phyloP scores from a whole-genome alignment of 2,113 vertebrate genomes.

The Paradoxurus hermaphroditus region DNA sequence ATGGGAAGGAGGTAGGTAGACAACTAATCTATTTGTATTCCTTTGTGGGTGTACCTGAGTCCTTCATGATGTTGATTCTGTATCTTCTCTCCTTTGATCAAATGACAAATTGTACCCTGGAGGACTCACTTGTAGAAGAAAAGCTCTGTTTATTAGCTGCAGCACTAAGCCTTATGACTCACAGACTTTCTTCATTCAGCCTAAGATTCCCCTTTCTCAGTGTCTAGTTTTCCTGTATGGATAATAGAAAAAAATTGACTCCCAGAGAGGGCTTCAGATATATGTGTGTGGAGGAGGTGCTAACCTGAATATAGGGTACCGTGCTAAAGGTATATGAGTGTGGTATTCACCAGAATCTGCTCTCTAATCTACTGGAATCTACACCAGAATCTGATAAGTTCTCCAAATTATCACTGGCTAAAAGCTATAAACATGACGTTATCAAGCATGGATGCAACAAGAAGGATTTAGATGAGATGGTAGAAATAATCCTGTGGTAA shows the following conservation, averaged over 20 bases:
- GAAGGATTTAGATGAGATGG: background rate
- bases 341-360: background rate
- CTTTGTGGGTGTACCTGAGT: background rate
- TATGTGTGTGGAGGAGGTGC: background rate
- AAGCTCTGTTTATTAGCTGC: background rate
- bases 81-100: background rate
- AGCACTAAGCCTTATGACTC: background rate
- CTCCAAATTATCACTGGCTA: background rate
- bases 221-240: background rate
- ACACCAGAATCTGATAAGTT: background rate
- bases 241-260: background rate
- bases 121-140: background rate
- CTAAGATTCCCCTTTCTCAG: background rate
- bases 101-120: background rate
- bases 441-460: background rate
- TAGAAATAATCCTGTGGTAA: background rate
- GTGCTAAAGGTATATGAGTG: background rate
- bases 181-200: background rate
- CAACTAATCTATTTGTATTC: background rate
- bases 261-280: background rate
- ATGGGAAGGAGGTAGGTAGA: background rate
- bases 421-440: background rate
- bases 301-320: background rate
- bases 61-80: background rate
- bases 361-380: background rate